Evolutionary conservation across 1,140 invertebrate genomes (phyloP), one percentile per base, ranked within the genome.

Genomic region (Hyphantria cunea): DNA sequence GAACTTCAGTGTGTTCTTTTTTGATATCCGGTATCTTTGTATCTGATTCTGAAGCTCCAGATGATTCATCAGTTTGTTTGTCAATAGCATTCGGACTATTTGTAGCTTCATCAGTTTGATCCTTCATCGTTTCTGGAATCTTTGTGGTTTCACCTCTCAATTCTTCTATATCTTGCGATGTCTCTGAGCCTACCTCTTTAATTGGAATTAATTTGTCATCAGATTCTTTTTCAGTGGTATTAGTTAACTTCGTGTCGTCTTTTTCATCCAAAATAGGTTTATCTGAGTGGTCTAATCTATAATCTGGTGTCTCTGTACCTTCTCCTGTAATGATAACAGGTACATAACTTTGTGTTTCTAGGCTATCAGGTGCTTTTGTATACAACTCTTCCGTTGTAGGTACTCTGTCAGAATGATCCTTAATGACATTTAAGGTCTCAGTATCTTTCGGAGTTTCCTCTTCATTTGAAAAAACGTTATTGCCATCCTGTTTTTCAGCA

Each of bases 181-280:
- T 41, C 15, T 52, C 15, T 25, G 11, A 12, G 7, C 15, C 53
- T 8, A 14, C 10, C 7, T 12, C 17, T 32, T 6, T 13, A 25
- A 25, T 5, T 6, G 32, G 11, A 10, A 25, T 37, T n/a, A 10
- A 12, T 45, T 55, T 15, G 6, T 12, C 25, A 10, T 45, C 13
- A 6, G 15, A 5, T 25, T 25, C 17, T 5, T 25, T 25, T 25
- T 25, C 13, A 14, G 32, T 39, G 8, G 10, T 25, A 45, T 13
- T 0, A 14, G 45, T n/a, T 48, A 34, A 34, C 14, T 34, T 31
- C 13, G 25, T 37, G 10, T 25, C 14, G 3, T 33, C 32, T 15
- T 58, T 25, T 9, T 58, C 44, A 58, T 15, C 12, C 31, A 10
- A 12, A 10, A 7, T 17, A 12, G 54, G 31, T 58, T 58, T 48